A percentile compares a stretch with the other conserved stretches of the same genome.
These are phyloP conservation scores for Nestor notabilis DNA, from an alignment of 2,113 vertebrate species.

Conservation along the genomic window DNA sequence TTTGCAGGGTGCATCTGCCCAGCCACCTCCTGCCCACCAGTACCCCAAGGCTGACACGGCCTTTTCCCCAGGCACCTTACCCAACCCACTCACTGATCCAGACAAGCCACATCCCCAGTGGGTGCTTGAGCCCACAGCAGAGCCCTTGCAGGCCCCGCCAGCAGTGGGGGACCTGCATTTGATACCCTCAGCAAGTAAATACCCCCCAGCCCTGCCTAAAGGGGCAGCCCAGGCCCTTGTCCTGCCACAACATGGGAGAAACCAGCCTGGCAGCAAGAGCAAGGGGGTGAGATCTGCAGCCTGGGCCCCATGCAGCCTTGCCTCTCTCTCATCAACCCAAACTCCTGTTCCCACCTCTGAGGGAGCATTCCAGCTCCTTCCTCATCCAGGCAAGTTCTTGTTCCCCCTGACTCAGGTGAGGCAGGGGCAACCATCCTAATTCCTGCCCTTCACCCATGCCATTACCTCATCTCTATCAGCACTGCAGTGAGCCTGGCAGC, in stretches of 20 bases:
- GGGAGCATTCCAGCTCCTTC: not conserved
- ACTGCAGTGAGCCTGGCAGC: not conserved
- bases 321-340: not conserved
- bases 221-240: not conserved
- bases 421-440: not conserved
- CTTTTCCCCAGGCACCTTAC: not conserved
- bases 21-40: not conserved
- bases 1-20: not conserved
- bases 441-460: not conserved
- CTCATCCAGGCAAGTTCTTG: not conserved
- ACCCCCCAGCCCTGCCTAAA: not conserved
- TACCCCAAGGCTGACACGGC: not conserved
- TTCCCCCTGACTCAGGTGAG: accelerated
- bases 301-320: not conserved
- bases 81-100: accelerated
- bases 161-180: not conserved
- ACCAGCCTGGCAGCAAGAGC: accelerated
- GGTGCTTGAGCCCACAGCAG: not conserved
- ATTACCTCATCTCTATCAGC: not conserved
- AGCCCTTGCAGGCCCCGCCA: accelerated
- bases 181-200: not conserved
- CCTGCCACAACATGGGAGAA: not conserved
- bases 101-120: not conserved
- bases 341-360: not conserved
- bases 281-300: not conserved